These are phyloP conservation scores for Semibalanus balanoides DNA, from an alignment of 1,140 invertebrate species.

Conservation along the genomic window DNA sequence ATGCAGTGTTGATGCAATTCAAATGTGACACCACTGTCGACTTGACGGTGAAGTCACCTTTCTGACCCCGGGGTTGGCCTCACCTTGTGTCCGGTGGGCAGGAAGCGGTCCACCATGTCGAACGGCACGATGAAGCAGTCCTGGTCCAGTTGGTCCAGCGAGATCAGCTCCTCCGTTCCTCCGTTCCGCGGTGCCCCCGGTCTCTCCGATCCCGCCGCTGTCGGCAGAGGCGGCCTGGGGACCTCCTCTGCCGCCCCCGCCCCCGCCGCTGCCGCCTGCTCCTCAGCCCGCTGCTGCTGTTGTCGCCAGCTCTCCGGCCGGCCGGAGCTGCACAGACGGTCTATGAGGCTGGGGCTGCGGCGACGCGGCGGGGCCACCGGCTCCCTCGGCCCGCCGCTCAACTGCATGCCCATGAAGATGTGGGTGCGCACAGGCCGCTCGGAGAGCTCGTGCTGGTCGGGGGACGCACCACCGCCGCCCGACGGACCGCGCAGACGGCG, in stretches of 20 bases:
- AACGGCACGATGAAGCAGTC: slow-evolving; percentile 3
- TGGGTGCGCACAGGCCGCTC: neutral
- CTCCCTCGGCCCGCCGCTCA: too few relatives aligned
- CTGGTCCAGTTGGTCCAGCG: neutral
- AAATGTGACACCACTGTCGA: too few relatives aligned
- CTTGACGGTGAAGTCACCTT: too few relatives aligned
- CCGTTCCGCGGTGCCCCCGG: too few relatives aligned
- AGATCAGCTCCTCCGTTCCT: neutral
- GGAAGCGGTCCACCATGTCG: neutral
- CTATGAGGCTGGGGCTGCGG: too few relatives aligned
- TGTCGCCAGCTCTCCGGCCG: too few relatives aligned
- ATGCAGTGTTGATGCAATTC: too few relatives aligned
- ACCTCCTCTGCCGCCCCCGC: neutral
- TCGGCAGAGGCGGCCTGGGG: neutral
- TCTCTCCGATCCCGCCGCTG: neutral
- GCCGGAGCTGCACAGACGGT: too few relatives aligned
- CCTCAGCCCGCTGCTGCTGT: too few relatives aligned
- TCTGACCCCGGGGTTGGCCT: too few relatives aligned
- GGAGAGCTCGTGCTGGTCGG: neutral
- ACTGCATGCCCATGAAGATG: neutral
- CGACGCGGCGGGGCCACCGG: too few relatives aligned
- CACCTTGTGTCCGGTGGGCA: neutral
- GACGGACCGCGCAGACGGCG: neutral
- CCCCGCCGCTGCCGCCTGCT: too few relatives aligned
- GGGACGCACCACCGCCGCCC: neutral